phyloP scores from a whole-genome alignment of 2,113 vertebrate genomes.

The cat (Felis catus) region DNA sequence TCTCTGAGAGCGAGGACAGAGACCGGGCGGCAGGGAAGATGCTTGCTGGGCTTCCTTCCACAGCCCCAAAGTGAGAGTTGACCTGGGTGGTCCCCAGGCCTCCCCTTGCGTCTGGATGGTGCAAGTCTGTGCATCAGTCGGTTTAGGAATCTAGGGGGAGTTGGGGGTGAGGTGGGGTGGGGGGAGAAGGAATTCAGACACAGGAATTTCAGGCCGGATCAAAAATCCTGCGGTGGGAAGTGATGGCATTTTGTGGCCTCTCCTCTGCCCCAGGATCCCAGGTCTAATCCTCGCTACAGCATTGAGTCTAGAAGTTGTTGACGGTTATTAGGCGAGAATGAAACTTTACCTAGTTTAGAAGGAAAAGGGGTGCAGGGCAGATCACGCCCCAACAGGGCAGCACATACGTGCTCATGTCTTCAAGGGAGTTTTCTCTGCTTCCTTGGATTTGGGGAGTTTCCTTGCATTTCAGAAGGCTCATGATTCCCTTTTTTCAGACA shows the following conservation, averaged over 20 bases:
- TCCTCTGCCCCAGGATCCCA: not conserved
- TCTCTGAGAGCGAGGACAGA: not conserved
- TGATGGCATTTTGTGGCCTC: not conserved
- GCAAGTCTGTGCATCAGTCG: not conserved
- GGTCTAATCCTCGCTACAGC: too few relatives aligned
- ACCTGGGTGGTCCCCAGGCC: not conserved
- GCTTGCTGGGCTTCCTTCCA: not conserved
- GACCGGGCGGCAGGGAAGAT: not conserved
- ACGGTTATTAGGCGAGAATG: not conserved
- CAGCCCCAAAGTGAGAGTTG: not conserved
- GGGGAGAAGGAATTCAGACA: not conserved
- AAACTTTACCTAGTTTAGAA: constrained; percentile 31
- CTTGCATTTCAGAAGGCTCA: not conserved
- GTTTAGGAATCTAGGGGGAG: not conserved
- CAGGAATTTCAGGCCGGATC: not conserved
- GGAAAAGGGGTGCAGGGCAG: not conserved
- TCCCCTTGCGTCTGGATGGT: not conserved
- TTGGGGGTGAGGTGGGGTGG: not conserved
- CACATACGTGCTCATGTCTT: not conserved
- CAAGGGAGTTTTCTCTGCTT: not conserved
- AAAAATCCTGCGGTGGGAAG: not conserved
- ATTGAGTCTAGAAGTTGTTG: not conserved
- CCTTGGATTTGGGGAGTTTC: not conserved
- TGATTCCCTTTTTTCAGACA: not conserved
- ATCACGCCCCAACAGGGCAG: too few relatives aligned